These are phyloP conservation scores for Himalopsyche phryganea DNA, from an alignment of 1,140 invertebrate species.

Conservation along the genomic window DNA sequence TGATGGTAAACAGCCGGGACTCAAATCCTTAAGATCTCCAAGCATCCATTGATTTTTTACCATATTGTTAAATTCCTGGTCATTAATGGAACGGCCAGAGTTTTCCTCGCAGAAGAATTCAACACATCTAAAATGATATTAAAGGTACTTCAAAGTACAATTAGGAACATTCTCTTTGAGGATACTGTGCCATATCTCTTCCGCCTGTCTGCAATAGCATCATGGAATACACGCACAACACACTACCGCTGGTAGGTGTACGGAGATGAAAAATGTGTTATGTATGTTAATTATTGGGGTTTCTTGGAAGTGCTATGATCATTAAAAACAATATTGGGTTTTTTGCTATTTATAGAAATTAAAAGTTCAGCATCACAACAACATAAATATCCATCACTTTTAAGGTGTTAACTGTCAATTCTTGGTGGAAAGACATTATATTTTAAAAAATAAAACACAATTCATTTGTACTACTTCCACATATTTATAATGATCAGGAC, in stretches of 20 bases:
- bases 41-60: constrained; percentile 49
- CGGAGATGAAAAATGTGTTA: not conserved
- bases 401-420: too few relatives aligned
- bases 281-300: constrained; percentile 7
- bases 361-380: too few relatives aligned
- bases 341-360: too few relatives aligned
- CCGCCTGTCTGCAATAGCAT: not conserved
- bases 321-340: too few relatives aligned
- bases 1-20: constrained; percentile 43
- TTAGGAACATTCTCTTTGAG: not conserved
- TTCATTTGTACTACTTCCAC: too few relatives aligned
- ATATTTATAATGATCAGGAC: too few relatives aligned
- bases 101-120: constrained; percentile 40
- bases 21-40: constrained; percentile 47
- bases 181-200: not conserved
- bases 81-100: constrained; percentile 32
- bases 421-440: too few relatives aligned
- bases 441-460: too few relatives aligned
- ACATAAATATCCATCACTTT: too few relatives aligned
- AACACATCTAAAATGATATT: constrained; percentile 38
- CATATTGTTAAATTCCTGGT: constrained; percentile 39
- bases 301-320: not conserved
- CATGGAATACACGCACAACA: not conserved
- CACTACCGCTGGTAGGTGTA: not conserved
- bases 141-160: not conserved